phyloP scores from a whole-genome alignment of 1,140 invertebrate species.

The Trachelipus rathkii region DNA sequence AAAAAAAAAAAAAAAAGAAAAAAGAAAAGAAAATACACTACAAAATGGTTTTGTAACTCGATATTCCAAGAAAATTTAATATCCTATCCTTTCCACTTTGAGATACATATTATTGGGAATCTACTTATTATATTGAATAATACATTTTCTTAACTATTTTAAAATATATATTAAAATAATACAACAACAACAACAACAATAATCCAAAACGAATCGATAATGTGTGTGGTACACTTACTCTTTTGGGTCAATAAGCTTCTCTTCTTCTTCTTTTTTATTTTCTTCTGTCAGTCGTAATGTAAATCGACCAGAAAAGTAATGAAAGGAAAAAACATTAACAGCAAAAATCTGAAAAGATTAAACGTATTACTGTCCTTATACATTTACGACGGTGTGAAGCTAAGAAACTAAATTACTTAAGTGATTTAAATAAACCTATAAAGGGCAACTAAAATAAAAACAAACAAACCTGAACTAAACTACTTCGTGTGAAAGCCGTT shows the following conservation, averaged over 20 bases:
- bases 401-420: background rate
- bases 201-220: slow-evolving; percentile 50
- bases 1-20: too few relatives aligned
- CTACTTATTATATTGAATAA: too few relatives aligned
- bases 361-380: too few relatives aligned
- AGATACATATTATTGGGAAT: too few relatives aligned
- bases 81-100: too few relatives aligned
- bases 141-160: too few relatives aligned
- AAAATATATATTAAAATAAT: too few relatives aligned
- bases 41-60: too few relatives aligned
- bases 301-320: slow-evolving; percentile 33
- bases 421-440: background rate
- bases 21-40: too few relatives aligned
- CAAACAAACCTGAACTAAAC: slow-evolving; percentile 32
- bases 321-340: slow-evolving; percentile 36
- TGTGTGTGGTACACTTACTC: slow-evolving; percentile 57
- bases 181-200: background rate
- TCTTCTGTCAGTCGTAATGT: slow-evolving; percentile 31
- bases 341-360: slow-evolving; percentile 31
- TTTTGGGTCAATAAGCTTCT: slow-evolving; percentile 35
- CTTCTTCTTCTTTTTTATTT: slow-evolving; percentile 31
- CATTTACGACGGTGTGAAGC: too few relatives aligned
- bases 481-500: slow-evolving; percentile 36
- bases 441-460: background rate
- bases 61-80: too few relatives aligned